Percentiles rank a stretch among this genome's conserved stretches.
These are phyloP conservation scores for Climacteris rufus DNA, from an alignment of 2,113 vertebrate genomes.

Conservation along the genomic window DNA sequence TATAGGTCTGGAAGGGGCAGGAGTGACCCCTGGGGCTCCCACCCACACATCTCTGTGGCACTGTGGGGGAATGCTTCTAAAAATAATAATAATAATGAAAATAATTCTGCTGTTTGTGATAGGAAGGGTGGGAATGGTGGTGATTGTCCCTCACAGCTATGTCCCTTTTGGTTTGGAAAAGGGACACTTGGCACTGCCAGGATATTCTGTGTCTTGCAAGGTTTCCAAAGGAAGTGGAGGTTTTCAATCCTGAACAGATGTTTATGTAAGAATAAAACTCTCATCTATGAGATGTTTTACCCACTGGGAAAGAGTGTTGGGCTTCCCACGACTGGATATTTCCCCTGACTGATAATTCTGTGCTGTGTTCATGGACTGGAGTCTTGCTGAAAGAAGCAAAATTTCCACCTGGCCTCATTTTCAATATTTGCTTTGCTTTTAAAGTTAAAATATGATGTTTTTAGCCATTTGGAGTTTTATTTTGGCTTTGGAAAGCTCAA, in stretches of 20 bases:
- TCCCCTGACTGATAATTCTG: neutral
- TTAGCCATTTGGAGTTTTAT: neutral
- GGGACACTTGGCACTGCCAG: accelerated
- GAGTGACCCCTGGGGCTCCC: neutral
- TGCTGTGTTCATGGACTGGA: neutral
- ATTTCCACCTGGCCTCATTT: neutral
- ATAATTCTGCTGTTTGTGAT: neutral
- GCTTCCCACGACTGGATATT: neutral
- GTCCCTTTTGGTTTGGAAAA: neutral
- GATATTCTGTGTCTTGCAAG: neutral
- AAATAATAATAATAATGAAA: neutral
- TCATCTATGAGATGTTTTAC: neutral
- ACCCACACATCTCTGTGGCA: too few relatives aligned
- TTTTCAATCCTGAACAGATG: neutral
- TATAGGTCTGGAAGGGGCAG: neutral
- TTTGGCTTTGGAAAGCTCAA: neutral
- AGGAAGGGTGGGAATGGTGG: neutral
- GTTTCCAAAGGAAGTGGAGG: neutral
- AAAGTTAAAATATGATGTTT: neutral
- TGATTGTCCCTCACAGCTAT: accelerated
- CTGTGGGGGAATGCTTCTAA: neutral
- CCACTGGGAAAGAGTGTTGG: neutral
- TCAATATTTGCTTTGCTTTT: neutral
- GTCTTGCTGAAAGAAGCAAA: neutral
- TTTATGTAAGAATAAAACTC: neutral